phyloP scores from a whole-genome alignment of 2,888 invertebrate species.

The Limnephilus auricula region DNA sequence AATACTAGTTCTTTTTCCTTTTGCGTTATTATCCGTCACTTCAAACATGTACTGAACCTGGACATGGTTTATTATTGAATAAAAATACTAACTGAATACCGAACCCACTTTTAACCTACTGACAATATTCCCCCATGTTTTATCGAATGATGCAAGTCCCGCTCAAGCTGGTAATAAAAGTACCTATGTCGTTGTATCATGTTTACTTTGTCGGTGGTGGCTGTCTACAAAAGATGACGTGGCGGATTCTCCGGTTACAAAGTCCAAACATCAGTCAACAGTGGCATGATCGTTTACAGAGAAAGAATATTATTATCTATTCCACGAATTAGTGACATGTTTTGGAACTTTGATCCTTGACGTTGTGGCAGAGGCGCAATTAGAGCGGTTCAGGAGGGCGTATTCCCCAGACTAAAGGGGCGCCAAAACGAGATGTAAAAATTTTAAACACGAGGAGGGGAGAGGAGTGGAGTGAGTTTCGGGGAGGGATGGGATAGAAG shows the following conservation, averaged over 20 bases:
- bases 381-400: too few species aligned
- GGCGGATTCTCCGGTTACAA: constrained; percentile 12
- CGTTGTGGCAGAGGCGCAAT: not conserved
- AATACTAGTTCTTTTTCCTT: too few species aligned
- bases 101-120: too few species aligned
- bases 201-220: not conserved
- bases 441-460: too few species aligned
- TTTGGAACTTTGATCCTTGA: not conserved
- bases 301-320: not conserved
- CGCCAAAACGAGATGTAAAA: too few species aligned
- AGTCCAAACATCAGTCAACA: not conserved
- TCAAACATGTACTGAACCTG: too few species aligned
- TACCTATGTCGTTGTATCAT: not conserved
- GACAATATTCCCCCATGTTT: not conserved
- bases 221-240: not conserved
- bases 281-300: not conserved
- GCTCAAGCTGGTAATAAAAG: not conserved
- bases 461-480: too few species aligned
- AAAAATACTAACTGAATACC: too few species aligned
- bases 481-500: too few species aligned
- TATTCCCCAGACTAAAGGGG: too few species aligned
- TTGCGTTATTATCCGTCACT: too few species aligned
- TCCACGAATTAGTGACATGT: not conserved
- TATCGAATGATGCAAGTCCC: not conserved
- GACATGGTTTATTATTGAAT: too few species aligned